A percentile compares a stretch with the other conserved stretches of the same genome.
phyloP scores from a whole-genome alignment of 2,888 invertebrate species.

The Reticulitermes lucifugus region DNA sequence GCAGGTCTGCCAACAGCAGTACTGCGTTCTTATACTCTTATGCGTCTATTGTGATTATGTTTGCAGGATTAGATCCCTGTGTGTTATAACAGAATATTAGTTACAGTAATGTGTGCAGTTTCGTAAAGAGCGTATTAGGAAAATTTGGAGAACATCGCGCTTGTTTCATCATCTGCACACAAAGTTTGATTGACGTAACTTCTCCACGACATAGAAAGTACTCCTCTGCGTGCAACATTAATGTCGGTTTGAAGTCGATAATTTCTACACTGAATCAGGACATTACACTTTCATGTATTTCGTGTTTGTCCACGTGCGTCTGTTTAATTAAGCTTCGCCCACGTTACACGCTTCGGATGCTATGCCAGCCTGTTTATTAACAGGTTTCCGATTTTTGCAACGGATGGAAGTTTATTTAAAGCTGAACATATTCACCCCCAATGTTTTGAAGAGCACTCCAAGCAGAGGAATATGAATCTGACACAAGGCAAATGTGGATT shows the following conservation, averaged over 20 bases:
- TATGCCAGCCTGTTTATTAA: neutral
- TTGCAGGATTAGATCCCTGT: too few relatives aligned
- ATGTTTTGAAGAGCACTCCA: neutral
- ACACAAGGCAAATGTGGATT: neutral
- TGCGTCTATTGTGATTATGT: too few relatives aligned
- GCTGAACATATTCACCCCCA: neutral
- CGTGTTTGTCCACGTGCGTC: neutral
- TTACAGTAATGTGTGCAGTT: too few relatives aligned
- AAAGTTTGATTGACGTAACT: too few relatives aligned
- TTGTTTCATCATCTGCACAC: too few relatives aligned
- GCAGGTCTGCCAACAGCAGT: too few relatives aligned
- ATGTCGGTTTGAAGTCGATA: neutral
- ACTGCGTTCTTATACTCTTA: too few relatives aligned
- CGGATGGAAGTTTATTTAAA: neutral
- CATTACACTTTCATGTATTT: neutral
- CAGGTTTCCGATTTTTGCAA: conserved; percentile 7
- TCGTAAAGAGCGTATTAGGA: too few relatives aligned
- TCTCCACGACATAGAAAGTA: neutral
- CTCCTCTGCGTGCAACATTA: neutral
- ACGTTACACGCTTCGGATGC: neutral
- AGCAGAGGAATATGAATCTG: neutral
- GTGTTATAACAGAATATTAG: too few relatives aligned
- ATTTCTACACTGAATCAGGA: neutral
- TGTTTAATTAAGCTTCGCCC: conserved; percentile 10
- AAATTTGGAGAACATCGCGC: too few relatives aligned